A percentile compares a stretch with the other conserved stretches of the same genome.
Evolutionary conservation across 2,888 invertebrate genomes (phyloP).

Genomic region (Volucella inanis): DNA sequence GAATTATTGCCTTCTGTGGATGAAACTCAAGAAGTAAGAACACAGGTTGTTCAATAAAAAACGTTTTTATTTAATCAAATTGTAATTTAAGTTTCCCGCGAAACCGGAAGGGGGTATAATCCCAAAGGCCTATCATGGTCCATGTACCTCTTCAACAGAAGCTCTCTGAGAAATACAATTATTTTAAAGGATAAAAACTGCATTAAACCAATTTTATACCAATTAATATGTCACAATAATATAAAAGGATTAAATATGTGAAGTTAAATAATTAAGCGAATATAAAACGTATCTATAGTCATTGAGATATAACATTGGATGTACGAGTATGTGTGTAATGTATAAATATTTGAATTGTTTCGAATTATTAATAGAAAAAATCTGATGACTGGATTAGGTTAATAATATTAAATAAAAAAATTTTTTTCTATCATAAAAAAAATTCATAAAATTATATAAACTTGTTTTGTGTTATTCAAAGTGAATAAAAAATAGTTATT

Average conservation of each 20-base stretch:
- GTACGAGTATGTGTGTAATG: no score
- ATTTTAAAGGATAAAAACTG: conserved; percentile 39
- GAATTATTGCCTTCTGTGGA: conserved; percentile 91
- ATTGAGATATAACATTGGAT: no score
- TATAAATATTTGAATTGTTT: no score
- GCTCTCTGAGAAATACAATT: conserved; percentile 78
- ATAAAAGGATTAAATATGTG: conserved; percentile 8
- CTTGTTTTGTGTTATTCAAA: no score
- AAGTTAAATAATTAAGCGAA: background rate
- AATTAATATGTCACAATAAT: conserved; percentile 43
- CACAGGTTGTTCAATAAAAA: background rate
- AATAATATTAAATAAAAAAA: no score
- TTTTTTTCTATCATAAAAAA: no score
- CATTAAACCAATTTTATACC: conserved; percentile 67
- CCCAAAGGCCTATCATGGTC: conserved; percentile 83
- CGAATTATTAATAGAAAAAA: no score
- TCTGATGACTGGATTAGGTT: no score
- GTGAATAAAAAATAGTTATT: no score
- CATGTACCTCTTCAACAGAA: conserved; percentile 85
- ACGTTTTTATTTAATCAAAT: background rate
- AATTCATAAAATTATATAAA: no score
- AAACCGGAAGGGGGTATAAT: conserved; percentile 70
- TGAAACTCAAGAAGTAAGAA: conserved; percentile 89
- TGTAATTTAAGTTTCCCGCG: conserved; percentile 57
- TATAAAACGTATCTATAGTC: no score